These are phyloP conservation scores for Leucopternis melanops DNA, from an alignment of 2,113 vertebrate genomes.

Conservation along the genomic window DNA sequence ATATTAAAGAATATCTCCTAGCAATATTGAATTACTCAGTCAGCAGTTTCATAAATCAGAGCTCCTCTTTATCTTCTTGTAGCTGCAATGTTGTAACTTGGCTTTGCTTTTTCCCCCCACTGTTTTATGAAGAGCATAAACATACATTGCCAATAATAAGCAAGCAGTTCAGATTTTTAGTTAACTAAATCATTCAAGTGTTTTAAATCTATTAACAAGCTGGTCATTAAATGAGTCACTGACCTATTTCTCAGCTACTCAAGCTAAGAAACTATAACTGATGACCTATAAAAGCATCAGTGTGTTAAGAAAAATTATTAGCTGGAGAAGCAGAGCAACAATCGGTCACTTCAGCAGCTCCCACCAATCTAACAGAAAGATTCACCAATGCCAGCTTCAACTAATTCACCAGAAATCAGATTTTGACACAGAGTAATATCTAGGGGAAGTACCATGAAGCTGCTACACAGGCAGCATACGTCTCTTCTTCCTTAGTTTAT, in stretches of 20 bases:
- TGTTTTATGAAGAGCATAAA: background rate
- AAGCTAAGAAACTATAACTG: background rate
- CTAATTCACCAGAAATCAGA: background rate
- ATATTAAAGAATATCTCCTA: background rate
- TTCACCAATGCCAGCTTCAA: background rate
- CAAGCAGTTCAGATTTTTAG: background rate
- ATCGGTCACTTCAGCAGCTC: background rate
- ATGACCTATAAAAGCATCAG: constrained; percentile 19
- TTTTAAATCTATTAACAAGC: background rate
- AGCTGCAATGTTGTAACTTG: background rate
- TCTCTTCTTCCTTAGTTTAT: background rate
- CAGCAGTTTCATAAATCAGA: background rate
- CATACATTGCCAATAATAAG: background rate
- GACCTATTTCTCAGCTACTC: constrained; percentile 22
- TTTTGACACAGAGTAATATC: background rate
- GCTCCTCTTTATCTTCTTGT: background rate
- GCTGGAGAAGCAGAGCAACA: background rate
- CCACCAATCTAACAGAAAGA: background rate
- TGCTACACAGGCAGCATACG: background rate
- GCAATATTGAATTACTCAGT: background rate
- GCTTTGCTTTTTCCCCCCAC: background rate
- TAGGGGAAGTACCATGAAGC: background rate
- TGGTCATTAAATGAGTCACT: constrained; percentile 8
- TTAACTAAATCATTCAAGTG: background rate
- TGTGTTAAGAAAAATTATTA: background rate